These are phyloP conservation scores for Phymorhynchus buccinoides DNA, from an alignment of 1,140 invertebrate genomes.

Conservation along the genomic window DNA sequence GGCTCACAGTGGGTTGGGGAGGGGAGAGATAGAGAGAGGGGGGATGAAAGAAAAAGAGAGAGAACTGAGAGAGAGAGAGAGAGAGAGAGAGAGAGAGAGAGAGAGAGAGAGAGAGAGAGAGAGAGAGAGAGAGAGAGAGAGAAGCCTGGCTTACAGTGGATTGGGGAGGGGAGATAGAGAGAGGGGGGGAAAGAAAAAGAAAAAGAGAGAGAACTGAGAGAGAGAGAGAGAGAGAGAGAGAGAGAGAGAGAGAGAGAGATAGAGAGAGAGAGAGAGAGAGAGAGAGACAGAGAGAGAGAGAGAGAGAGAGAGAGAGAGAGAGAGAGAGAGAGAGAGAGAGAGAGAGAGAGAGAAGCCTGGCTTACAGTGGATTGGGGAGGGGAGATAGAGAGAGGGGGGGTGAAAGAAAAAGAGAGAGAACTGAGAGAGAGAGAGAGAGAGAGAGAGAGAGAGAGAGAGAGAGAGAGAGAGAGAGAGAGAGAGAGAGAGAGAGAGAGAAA, in stretches of 20 bases:
- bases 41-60: too few species aligned
- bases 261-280: too few species aligned
- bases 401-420: not conserved
- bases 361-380: not conserved
- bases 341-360: not conserved
- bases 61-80: too few species aligned
- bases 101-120: not conserved
- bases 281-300: not conserved
- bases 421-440: too few species aligned
- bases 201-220: not conserved
- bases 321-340: not conserved
- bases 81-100: not conserved
- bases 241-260: not conserved
- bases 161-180: not conserved
- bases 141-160: too few species aligned
- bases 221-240: constrained; percentile 6
- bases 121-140: not conserved
- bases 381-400: not conserved
- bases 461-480: not conserved
- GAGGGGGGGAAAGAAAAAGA: not conserved
- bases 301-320: constrained; percentile 12
- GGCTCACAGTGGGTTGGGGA: not conserved
- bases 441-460: not conserved
- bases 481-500: not conserved
- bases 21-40: not conserved